These are phyloP conservation scores for Achroia grisella DNA, from an alignment of 1,140 invertebrate species.

Conservation along the genomic window DNA sequence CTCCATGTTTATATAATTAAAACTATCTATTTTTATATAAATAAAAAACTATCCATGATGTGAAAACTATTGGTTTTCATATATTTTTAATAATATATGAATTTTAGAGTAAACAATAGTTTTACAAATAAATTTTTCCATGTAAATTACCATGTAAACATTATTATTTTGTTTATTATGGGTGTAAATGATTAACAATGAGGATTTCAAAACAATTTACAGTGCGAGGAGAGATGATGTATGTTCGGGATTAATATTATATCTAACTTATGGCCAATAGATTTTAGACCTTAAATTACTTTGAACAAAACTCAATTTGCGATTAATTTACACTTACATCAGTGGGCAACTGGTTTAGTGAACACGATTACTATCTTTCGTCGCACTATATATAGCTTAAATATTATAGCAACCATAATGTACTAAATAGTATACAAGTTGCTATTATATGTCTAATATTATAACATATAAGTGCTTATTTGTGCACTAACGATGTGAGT, in stretches of 20 bases:
- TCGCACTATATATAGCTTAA: conserved; percentile 3
- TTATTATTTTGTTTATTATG: no score
- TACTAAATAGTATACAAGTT: conserved; percentile 6
- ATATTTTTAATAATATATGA: no score
- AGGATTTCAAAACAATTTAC: conserved; percentile 1
- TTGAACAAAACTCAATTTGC: no score
- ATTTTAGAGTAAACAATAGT: no score
- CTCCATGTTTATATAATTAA: no score
- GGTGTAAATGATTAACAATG: background rate
- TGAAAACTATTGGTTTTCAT: no score
- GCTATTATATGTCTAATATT: conserved; percentile 6
- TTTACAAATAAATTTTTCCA: no score
- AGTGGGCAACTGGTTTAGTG: background rate
- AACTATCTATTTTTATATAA: no score
- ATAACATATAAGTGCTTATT: conserved; percentile 32
- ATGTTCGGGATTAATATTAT: background rate
- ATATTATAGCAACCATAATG: conserved; percentile 2
- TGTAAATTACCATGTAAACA: no score
- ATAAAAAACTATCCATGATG: no score
- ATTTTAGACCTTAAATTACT: no score
- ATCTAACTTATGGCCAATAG: no score
- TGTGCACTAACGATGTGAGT: conserved; percentile 58
- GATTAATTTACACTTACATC: background rate
- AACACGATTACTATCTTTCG: background rate
- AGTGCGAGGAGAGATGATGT: conserved; percentile 2